Conservation (phyloP, 92 coral and sea anemone species). For the Paragorgia papillata region DNA sequence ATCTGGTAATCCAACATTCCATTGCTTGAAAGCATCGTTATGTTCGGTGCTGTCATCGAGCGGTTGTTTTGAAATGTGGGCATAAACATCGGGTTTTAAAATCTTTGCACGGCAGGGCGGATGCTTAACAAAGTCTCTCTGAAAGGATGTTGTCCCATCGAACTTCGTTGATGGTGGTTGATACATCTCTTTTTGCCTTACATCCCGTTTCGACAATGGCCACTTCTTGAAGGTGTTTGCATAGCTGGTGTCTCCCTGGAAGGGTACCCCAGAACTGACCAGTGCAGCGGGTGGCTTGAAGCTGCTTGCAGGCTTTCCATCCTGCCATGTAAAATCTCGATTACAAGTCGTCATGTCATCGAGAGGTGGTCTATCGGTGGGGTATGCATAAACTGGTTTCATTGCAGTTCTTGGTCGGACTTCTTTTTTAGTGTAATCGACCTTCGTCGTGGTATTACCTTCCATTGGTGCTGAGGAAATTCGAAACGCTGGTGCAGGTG, state of each 20-base stretch:
- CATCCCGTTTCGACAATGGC: slow-evolving; percentile 76
- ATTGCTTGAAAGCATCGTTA: slow-evolving; percentile 83
- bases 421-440: slow-evolving; percentile 89
- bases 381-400: slow-evolving; percentile 78
- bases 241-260: slow-evolving; percentile 89
- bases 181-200: slow-evolving; percentile 75
- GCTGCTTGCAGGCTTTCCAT: slow-evolving; percentile 87
- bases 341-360: slow-evolving; percentile 86
- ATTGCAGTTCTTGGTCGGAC: slow-evolving; percentile 81
- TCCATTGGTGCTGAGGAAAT: slow-evolving; percentile 86
- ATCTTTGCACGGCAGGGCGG: slow-evolving; percentile 82
- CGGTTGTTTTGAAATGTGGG: slow-evolving; percentile 86
- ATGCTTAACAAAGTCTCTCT: slow-evolving; percentile 85
- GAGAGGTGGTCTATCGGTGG: slow-evolving; percentile 78
- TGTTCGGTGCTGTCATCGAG: slow-evolving; percentile 96
- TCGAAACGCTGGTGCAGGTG: slow-evolving; percentile 80
- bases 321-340: slow-evolving; percentile 83
- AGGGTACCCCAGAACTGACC: slow-evolving; percentile 79
- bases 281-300: slow-evolving; percentile 86
- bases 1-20: slow-evolving; percentile 73
- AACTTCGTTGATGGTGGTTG: slow-evolving; percentile 85
- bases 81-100: slow-evolving; percentile 80
- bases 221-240: slow-evolving; percentile 75
- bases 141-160: slow-evolving; percentile 85
- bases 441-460: slow-evolving; percentile 87